Evolutionary conservation across 2,888 invertebrate genomes (phyloP).

Genomic region (Catotricha subobsoleta): DNA sequence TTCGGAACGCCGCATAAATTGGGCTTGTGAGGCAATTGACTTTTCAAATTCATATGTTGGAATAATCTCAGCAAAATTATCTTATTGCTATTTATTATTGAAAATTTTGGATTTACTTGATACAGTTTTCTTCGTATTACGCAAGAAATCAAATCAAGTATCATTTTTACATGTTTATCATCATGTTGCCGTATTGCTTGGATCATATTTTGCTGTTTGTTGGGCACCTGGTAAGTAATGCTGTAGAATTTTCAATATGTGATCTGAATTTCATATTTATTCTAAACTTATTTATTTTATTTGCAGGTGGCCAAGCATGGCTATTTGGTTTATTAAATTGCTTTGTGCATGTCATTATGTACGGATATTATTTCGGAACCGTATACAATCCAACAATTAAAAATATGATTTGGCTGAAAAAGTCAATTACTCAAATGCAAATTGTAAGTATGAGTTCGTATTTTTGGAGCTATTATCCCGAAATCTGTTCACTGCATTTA

Average conservation of each 20-base stretch:
- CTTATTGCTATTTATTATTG: constrained; percentile 40
- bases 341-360: constrained; percentile 67
- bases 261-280: too few relatives aligned
- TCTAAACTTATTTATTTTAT: background rate
- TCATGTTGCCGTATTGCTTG: constrained; percentile 48
- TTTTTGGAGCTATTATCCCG: background rate
- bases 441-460: constrained; percentile 31
- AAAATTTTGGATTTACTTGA: constrained; percentile 48
- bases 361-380: constrained; percentile 58
- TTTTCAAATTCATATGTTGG: background rate
- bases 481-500: background rate
- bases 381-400: constrained; percentile 51
- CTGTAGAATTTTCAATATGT: too few relatives aligned
- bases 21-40: background rate
- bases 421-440: constrained; percentile 67
- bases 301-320: background rate
- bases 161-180: constrained; percentile 53
- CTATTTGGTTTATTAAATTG: constrained; percentile 49
- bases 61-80: background rate
- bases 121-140: constrained; percentile 49
- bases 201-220: constrained; percentile 38
- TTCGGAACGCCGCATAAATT: background rate
- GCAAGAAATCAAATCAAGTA: constrained; percentile 49
- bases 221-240: constrained; percentile 36
- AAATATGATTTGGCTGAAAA: constrained; percentile 65